These are phyloP conservation scores for Ceyx melanurus DNA, from an alignment of 2,113 vertebrate species.

Conservation along the genomic window DNA sequence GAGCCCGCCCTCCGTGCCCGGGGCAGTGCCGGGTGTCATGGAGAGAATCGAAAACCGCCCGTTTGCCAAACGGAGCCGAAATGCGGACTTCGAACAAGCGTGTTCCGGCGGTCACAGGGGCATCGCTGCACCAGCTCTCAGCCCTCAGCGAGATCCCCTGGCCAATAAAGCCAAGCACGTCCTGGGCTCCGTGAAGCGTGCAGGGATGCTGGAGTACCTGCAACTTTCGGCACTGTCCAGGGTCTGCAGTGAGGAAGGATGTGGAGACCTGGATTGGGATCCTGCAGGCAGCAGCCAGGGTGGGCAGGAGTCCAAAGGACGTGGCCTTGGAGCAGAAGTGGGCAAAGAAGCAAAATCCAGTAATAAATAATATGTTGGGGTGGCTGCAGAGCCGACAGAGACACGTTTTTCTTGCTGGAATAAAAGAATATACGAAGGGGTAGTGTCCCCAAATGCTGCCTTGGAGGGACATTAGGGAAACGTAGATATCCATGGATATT, in stretches of 20 bases:
- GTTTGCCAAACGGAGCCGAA: no score
- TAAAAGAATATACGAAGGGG: neutral
- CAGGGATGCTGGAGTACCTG: neutral
- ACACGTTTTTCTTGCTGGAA: neutral
- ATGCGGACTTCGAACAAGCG: no score
- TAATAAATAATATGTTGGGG: neutral
- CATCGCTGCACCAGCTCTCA: no score
- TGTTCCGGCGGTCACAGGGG: no score
- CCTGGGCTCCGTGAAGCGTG: no score
- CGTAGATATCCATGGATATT: no score
- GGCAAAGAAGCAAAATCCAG: neutral
- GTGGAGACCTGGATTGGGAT: no score
- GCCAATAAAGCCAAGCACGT: no score
- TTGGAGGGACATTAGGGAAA: neutral
- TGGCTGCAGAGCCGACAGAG: neutral
- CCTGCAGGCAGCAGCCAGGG: fast-evolving
- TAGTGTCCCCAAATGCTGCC: neutral
- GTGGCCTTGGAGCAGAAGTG: neutral
- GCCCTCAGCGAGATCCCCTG: no score
- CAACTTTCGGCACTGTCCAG: neutral
- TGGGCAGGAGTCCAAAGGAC: neutral
- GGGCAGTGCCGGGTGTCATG: no score
- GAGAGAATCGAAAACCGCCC: no score
- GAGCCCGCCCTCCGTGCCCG: no score
- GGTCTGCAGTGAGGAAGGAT: neutral